phyloP scores from a whole-genome alignment of 2,113 vertebrate genomes.

The Grallaria varia region DNA sequence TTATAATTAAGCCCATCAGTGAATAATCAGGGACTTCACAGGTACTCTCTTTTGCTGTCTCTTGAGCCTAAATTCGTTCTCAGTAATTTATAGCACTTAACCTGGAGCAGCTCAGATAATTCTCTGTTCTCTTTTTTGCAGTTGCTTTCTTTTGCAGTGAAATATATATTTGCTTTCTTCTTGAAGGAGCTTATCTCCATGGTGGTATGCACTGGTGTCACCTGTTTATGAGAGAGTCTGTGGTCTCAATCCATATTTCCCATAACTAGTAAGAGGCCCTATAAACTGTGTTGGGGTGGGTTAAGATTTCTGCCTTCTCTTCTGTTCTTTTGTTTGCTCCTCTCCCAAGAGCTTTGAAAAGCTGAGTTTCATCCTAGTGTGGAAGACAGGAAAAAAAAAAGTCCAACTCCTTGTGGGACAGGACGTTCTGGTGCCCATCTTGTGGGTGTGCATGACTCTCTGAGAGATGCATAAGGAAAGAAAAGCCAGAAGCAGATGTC shows the following conservation, averaged over 20 bases:
- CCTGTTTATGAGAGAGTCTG: background rate
- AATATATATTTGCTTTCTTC: background rate
- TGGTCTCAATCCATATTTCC: background rate
- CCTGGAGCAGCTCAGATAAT: background rate
- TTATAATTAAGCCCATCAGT: background rate
- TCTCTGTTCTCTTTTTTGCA: background rate
- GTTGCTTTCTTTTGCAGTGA: background rate
- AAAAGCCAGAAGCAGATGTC: slow-evolving; percentile 27
- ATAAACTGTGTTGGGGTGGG: background rate
- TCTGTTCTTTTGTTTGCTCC: slow-evolving; percentile 1
- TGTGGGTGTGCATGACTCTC: background rate
- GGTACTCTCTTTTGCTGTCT: background rate
- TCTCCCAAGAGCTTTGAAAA: slow-evolving; percentile 6
- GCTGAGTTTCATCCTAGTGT: background rate
- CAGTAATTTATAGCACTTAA: background rate
- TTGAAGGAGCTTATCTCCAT: background rate
- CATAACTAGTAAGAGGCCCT: background rate
- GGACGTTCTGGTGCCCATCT: background rate
- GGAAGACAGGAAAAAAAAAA: background rate
- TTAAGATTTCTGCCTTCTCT: background rate
- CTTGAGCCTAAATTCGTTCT: background rate
- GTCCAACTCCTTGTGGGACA: background rate
- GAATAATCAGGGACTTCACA: background rate
- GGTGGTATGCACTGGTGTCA: background rate
- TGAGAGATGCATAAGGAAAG: background rate